A percentile compares a stretch with the other conserved stretches of the same genome.
phyloP scores from a whole-genome alignment of 2,888 invertebrate genomes.

The Philopedon plagiatum region DNA sequence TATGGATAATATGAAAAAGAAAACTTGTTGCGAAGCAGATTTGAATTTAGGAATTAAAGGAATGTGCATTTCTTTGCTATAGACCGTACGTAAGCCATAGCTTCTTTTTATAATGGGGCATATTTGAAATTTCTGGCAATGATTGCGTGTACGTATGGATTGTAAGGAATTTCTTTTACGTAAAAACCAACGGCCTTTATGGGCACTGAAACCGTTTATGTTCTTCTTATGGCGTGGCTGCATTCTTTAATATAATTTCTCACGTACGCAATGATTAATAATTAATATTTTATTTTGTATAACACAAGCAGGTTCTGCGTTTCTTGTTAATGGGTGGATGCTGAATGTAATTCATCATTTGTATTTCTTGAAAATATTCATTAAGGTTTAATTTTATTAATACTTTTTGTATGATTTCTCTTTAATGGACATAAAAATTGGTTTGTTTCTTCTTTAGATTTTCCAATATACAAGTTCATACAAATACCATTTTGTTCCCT shows the following conservation, averaged over 20 bases:
- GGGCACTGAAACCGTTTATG: slow-evolving; percentile 2
- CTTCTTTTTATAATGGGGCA: slow-evolving; percentile 8
- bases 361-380: not conserved
- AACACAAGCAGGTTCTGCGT: not conserved
- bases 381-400: not conserved
- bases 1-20: slow-evolving; percentile 19
- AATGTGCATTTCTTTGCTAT: slow-evolving; percentile 9
- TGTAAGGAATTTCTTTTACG: slow-evolving; percentile 11
- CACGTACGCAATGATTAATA: slow-evolving; percentile 19
- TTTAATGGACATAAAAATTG: no score
- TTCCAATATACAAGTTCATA: no score
- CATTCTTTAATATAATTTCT: slow-evolving; percentile 23
- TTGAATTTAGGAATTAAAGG: slow-evolving; percentile 9
- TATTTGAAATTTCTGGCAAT: slow-evolving; percentile 23
- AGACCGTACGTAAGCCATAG: slow-evolving; percentile 2
- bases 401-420: not conserved
- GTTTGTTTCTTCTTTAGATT: no score
- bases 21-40: slow-evolving; percentile 13
- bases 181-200: slow-evolving; percentile 12
- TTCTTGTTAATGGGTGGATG: not conserved
- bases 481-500: no score
- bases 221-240: slow-evolving; percentile 8
- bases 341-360: not conserved
- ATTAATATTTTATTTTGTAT: slow-evolving; percentile 13
- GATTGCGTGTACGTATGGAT: slow-evolving; percentile 7